Percentiles rank a stretch among this genome's conserved stretches.
phyloP scores from a whole-genome alignment of 2,113 vertebrate species.

The Cyphomyrus plagiostoma region DNA sequence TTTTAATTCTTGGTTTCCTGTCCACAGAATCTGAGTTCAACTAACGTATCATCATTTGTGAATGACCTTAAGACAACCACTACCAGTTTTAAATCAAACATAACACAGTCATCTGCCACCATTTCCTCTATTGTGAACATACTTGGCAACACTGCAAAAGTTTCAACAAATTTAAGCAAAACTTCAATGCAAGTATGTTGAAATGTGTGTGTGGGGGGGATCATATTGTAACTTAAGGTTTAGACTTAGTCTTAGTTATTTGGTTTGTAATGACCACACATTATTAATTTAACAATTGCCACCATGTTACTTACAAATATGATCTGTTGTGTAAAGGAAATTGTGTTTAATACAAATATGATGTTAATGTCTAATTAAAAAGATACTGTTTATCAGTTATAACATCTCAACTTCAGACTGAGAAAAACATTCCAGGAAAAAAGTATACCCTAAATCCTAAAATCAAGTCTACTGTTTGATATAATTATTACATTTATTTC shows the following conservation, averaged over 20 bases:
- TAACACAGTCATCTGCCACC: background rate
- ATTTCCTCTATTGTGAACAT: background rate
- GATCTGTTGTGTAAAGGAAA: background rate
- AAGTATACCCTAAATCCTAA: background rate
- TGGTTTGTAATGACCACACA: background rate
- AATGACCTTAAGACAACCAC: background rate
- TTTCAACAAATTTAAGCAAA: background rate
- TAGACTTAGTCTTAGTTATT: background rate
- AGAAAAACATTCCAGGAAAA: background rate
- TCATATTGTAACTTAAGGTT: too few relatives aligned
- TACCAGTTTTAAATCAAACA: background rate
- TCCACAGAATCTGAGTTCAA: background rate
- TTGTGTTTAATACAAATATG: background rate
- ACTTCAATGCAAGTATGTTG: background rate
- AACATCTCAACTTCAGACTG: background rate
- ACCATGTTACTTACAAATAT: background rate
- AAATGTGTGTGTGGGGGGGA: background rate
- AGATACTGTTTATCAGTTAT: background rate
- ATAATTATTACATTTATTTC: background rate
- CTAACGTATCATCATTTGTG: background rate
- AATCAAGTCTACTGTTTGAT: background rate
- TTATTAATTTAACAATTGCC: background rate
- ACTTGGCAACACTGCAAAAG: background rate
- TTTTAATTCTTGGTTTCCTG: background rate
- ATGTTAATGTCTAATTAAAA: background rate